These are phyloP conservation scores for Hydrophis major DNA, from an alignment of 2,797 vertebrate genomes.

Conservation along the genomic window DNA sequence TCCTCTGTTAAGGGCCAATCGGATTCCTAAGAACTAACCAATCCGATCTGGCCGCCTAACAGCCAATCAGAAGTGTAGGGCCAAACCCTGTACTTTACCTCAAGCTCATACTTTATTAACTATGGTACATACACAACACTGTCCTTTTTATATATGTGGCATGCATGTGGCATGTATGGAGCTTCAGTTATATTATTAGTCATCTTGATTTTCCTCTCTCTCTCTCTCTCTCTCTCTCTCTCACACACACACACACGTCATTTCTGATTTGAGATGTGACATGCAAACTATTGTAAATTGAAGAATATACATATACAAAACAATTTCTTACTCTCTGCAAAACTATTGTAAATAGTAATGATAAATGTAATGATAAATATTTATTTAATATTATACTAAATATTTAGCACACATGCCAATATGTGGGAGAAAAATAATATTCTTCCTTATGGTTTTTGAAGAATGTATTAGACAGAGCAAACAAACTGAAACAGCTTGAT, in stretches of 20 bases:
- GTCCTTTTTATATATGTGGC: neutral
- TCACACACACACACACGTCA: neutral
- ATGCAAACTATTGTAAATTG: neutral
- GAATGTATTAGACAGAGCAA: neutral
- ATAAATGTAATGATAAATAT: neutral
- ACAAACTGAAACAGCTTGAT: neutral
- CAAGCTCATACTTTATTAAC: too few relatives aligned
- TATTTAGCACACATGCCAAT: neutral
- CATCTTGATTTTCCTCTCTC: neutral
- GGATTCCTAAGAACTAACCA: too few relatives aligned
- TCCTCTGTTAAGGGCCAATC: too few relatives aligned
- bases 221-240: neutral
- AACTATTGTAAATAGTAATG: neutral
- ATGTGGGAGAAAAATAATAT: neutral
- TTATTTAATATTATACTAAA: neutral
- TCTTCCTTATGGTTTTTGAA: neutral
- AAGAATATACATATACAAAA: neutral
- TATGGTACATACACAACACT: neutral
- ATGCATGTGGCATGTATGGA: neutral
- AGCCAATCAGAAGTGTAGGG: too few relatives aligned
- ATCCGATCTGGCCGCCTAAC: too few relatives aligned
- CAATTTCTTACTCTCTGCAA: neutral
- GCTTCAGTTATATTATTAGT: neutral
- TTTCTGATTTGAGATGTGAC: neutral
- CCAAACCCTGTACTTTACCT: too few relatives aligned